These are phyloP conservation scores for Phocides pigmalion DNA, from an alignment of 1,140 invertebrate species.

Conservation along the genomic window DNA sequence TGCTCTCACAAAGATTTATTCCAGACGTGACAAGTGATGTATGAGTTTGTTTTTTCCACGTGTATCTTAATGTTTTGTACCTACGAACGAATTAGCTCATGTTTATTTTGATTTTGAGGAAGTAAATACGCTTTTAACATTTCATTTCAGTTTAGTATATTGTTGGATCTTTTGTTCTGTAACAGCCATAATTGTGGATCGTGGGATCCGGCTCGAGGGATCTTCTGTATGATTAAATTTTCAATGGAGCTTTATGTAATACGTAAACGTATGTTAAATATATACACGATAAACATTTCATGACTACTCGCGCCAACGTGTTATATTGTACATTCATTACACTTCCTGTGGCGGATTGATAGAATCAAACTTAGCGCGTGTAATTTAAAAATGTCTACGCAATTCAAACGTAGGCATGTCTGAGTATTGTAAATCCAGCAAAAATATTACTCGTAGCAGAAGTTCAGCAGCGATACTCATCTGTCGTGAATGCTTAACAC, in stretches of 20 bases:
- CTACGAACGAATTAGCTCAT: neutral
- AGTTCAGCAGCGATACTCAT: conserved; percentile 12
- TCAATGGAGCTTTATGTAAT: too few species aligned
- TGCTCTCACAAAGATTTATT: conserved; percentile 18
- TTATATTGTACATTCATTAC: too few species aligned
- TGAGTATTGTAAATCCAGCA: neutral
- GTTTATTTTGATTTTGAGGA: conserved; percentile 15
- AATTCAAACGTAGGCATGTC: neutral
- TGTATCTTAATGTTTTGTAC: neutral
- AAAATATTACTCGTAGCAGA: conserved; percentile 11
- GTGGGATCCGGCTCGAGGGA: too few species aligned
- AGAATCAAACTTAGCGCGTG: neutral
- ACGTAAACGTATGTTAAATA: neutral
- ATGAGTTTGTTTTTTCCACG: conserved; percentile 34
- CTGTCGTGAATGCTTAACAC: conserved; percentile 13
- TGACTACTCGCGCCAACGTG: too few species aligned
- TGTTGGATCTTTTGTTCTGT: too few species aligned
- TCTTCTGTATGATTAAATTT: too few species aligned
- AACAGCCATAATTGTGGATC: too few species aligned
- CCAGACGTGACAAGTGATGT: conserved; percentile 26
- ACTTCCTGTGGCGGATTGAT: conserved; percentile 1
- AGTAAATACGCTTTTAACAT: conserved; percentile 16
- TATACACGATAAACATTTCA: too few species aligned
- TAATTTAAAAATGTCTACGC: neutral
- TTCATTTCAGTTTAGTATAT: too few species aligned